phyloP scores from a whole-genome alignment of 2,888 invertebrate genomes.

The Stenodema calcarata region DNA sequence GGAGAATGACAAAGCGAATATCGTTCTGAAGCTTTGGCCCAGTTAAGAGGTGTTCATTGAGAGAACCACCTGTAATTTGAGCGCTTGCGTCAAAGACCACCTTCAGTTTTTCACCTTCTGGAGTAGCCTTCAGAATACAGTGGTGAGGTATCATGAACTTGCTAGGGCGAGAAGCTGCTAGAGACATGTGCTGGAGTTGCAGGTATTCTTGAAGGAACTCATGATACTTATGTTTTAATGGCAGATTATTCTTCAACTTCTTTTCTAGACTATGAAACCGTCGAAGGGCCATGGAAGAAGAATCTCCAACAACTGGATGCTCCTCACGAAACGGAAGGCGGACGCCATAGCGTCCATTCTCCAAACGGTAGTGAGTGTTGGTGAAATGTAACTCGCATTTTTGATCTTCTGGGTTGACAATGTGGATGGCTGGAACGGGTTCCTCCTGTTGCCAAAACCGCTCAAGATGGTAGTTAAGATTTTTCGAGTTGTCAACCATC shows the following conservation, averaged over 20 bases:
- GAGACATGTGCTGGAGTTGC: slow-evolving; percentile 54
- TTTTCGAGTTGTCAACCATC: background rate
- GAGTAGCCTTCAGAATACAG: background rate
- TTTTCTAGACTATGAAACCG: slow-evolving; percentile 41
- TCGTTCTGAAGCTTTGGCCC: slow-evolving; percentile 36
- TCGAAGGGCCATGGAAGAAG: slow-evolving; percentile 3
- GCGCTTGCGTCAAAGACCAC: slow-evolving; percentile 33
- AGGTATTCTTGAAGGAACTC: slow-evolving; percentile 56
- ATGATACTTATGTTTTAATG: slow-evolving; percentile 38
- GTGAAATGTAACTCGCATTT: slow-evolving; percentile 39
- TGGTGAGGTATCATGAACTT: slow-evolving; percentile 17
- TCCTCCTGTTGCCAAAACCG: slow-evolving; percentile 33
- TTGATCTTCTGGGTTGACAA: background rate
- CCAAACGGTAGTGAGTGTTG: slow-evolving; percentile 21
- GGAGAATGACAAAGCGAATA: background rate
- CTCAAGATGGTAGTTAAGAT: slow-evolving; percentile 1
- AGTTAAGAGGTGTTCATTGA: slow-evolving; percentile 17
- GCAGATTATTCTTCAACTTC: background rate
- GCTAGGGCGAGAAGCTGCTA: background rate
- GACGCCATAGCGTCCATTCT: slow-evolving; percentile 38
- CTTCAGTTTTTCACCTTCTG: background rate
- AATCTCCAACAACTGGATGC: slow-evolving; percentile 15
- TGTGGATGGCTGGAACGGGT: background rate
- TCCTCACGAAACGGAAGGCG: slow-evolving; percentile 25
- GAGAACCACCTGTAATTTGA: background rate